Conservation (phyloP, 2,888 invertebrate species). For the Theodoxus fluviatilis region DNA sequence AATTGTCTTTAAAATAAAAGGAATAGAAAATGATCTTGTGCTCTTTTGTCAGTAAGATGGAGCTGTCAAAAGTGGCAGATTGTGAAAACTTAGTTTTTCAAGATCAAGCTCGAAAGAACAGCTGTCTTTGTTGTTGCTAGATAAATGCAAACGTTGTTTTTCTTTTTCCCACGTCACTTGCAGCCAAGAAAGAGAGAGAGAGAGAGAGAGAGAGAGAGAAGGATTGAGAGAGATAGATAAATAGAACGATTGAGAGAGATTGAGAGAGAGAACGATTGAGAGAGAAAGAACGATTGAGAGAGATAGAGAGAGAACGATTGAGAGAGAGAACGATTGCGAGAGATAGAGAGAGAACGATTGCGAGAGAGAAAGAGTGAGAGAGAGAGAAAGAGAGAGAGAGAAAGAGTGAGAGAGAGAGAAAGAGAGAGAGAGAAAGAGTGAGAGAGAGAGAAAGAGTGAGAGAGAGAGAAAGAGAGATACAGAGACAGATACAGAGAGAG, state of each 20-base stretch:
- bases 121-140: too few relatives aligned
- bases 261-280: background rate
- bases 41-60: too few relatives aligned
- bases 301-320: background rate
- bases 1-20: background rate
- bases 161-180: background rate
- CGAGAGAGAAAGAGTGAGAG: background rate
- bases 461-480: background rate
- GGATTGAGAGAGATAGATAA: background rate
- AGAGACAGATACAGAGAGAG: too few relatives aligned
- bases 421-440: background rate
- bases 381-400: background rate
- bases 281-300: background rate
- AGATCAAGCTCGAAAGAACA: too few relatives aligned
- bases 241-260: background rate
- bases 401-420: background rate
- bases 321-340: too few relatives aligned
- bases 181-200: constrained; percentile 1
- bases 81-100: too few relatives aligned
- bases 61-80: too few relatives aligned
- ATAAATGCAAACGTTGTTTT: background rate
- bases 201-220: background rate
- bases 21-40: background rate
- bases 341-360: too few relatives aligned
- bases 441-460: background rate